Evolutionary conservation across 2,113 vertebrate species (phyloP).

Genomic region (Stigmatopora nigra): DNA sequence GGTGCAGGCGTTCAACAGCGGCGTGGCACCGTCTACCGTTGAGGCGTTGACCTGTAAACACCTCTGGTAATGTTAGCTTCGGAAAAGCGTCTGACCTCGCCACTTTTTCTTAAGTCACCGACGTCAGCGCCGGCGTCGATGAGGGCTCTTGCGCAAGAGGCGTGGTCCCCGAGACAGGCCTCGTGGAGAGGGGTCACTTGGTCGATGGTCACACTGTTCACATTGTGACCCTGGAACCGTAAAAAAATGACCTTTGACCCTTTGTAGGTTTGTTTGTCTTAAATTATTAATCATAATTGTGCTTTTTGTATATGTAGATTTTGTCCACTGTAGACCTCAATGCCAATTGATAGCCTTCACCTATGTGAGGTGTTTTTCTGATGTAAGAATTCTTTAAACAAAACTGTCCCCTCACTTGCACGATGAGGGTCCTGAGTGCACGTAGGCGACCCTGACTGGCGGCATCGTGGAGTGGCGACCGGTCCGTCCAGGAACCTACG

Average conservation of each 20-base stretch:
- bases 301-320: too few relatives aligned
- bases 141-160: slow-evolving; percentile 82
- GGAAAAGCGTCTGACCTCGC: background rate
- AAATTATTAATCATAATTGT: too few relatives aligned
- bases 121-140: slow-evolving; percentile 92
- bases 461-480: slow-evolving; percentile 90
- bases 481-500: slow-evolving; percentile 90
- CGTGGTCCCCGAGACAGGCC: slow-evolving; percentile 86
- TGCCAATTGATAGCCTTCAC: too few relatives aligned
- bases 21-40: slow-evolving; percentile 88
- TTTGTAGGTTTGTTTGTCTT: too few relatives aligned
- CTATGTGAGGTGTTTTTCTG: too few relatives aligned
- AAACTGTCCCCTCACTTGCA: slow-evolving; percentile 71
- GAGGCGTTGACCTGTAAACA: slow-evolving; percentile 81
- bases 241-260: slow-evolving; percentile 17
- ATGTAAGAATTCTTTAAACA: too few relatives aligned
- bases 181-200: slow-evolving; percentile 91
- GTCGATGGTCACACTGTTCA: slow-evolving; percentile 88
- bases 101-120: slow-evolving; percentile 50
- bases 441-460: slow-evolving; percentile 90
- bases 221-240: slow-evolving; percentile 81
- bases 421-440: slow-evolving; percentile 82
- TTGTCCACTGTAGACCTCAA: too few relatives aligned
- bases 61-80: slow-evolving; percentile 38
- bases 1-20: slow-evolving; percentile 85